Base-by-base conservation (phyloP, 2,797 vertebrate species). In the Microchirus variegatus region DNA sequence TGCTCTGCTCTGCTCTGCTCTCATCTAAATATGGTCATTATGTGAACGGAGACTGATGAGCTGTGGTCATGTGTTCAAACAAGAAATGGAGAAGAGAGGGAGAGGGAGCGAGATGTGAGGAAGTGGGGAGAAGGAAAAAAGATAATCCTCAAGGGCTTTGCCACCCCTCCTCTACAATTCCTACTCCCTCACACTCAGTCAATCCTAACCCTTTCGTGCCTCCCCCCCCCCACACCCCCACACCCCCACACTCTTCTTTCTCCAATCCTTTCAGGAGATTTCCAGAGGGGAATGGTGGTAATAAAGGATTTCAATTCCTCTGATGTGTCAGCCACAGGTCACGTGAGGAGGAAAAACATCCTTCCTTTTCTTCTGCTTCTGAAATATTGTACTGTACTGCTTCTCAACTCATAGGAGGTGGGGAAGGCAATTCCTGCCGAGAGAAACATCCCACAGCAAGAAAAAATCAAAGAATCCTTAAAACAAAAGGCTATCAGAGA, bases 11-110 rank as follows among this genome's bases (percentile, higher is more conserved):
- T n/a, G n/a, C 43, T 7, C 55, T 54, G 63, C 75, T 65, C 62
- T 67, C 63, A 49, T 86, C 87, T 89, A 90, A 91, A 91, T 90
- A 88, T 86, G 89, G 87, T 80, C 80, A 91, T 83, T 68, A 69
- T 70, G 79, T 56, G 76, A 77, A 62, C 58, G 59, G 67, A 78
- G 81, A 73, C 62, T 49, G 62, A 76, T 84, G 81, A 87, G 72
- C 81, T 63, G 68, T 1, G 80, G 82, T 80, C 81, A 87, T 84
- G 83, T 86, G 78, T 66, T 80, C 77, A 59, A 71, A 70, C 63
- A 64, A 63, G 73, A 79, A 58, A 72, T 61, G 8, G 59, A 47
- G 66, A 51, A 56, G 59, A 70, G n/a, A 60, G 35, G 47, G 51
- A 53, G 44, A 55, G 43, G 26, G 41, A 48, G 47, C 5, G n/a